A percentile compares a stretch with the other conserved stretches of the same genome.
These are phyloP conservation scores for Acanthiza pusilla DNA, from an alignment of 2,797 vertebrate species.

Conservation along the genomic window DNA sequence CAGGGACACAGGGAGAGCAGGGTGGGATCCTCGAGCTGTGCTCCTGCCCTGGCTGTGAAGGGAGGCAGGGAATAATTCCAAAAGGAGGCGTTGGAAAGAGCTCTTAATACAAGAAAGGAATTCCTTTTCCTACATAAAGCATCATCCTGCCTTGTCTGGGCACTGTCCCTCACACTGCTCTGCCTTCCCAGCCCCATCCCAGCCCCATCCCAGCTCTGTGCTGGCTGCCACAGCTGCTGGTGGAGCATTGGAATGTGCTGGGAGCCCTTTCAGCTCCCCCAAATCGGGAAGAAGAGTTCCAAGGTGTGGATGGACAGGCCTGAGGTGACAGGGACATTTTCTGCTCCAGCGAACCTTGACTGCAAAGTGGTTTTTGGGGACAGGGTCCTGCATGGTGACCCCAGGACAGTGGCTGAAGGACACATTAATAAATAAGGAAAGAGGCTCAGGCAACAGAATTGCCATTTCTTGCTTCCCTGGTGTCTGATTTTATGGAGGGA, in stretches of 20 bases:
- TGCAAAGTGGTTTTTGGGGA: neutral
- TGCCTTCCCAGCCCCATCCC: neutral
- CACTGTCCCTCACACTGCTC: neutral
- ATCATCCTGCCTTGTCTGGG: neutral
- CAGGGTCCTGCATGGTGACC: neutral
- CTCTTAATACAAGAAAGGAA: neutral
- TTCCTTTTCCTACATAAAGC: neutral
- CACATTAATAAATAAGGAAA: neutral
- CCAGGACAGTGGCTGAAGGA: neutral
- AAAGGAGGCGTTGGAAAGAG: neutral
- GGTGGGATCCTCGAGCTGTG: neutral
- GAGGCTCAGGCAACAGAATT: neutral
- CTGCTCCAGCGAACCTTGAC: neutral
- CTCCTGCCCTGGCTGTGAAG: neutral
- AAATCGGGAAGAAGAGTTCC: neutral
- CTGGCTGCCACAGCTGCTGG: neutral
- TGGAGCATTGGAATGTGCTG: neutral
- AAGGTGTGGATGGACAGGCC: neutral
- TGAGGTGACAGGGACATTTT: neutral
- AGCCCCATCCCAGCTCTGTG: neutral
- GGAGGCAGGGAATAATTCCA: neutral
- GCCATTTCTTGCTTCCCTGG: neutral
- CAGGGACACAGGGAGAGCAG: neutral
- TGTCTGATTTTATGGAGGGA: accelerated
- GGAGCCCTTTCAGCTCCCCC: neutral